Evolutionary conservation across 2,113 vertebrate genomes (phyloP).

Genomic region (Columba janthina): DNA sequence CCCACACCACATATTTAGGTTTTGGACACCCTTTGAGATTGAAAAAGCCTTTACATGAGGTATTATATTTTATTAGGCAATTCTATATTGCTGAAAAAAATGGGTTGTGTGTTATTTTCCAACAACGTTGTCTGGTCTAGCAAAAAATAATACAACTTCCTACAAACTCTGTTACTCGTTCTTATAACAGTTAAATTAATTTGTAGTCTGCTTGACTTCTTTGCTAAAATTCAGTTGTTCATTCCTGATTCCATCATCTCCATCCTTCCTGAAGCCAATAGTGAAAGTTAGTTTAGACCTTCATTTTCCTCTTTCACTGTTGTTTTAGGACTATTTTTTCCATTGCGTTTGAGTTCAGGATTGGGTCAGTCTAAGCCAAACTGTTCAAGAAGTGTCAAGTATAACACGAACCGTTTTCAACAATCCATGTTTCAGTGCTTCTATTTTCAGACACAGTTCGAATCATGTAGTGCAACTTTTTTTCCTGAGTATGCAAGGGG

Average conservation of each 20-base stretch:
- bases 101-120: not conserved
- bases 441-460: not conserved
- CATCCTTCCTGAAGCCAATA: not conserved
- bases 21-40: not conserved
- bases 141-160: not conserved
- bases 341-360: not conserved
- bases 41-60: not conserved
- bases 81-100: not conserved
- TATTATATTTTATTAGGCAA: not conserved
- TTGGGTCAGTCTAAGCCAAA: not conserved
- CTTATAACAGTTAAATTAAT: not conserved
- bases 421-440: not conserved
- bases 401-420: not conserved
- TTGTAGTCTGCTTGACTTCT: not conserved
- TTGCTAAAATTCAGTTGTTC: conserved; percentile 13
- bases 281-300: not conserved
- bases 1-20: not conserved
- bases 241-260: not conserved
- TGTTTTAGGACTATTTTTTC: not conserved
- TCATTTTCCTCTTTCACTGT: not conserved
- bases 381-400: not conserved
- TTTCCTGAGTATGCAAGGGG: not conserved
- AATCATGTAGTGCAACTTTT: not conserved
- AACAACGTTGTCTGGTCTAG: not conserved
- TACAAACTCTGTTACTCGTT: not conserved